Percentiles rank a stretch among this genome's conserved stretches.
These are phyloP conservation scores for Lateolabrax maculatus DNA, from an alignment of 2,797 vertebrate genomes.

Conservation along the genomic window DNA sequence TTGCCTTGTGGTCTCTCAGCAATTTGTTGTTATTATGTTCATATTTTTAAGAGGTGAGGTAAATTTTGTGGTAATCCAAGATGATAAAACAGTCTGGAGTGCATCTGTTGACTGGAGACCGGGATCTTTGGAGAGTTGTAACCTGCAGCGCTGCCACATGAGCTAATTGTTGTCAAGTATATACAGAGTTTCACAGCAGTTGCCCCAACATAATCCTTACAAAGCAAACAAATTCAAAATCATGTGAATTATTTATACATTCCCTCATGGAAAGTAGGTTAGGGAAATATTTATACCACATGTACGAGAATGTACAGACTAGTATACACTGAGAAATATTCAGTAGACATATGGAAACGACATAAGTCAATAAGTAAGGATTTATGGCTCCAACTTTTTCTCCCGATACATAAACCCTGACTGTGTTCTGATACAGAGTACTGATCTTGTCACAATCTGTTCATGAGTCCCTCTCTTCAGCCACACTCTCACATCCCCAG, in stretches of 20 bases:
- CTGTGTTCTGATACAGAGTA: neutral
- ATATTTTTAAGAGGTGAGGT: slow-evolving; percentile 61
- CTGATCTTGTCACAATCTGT: too few species aligned
- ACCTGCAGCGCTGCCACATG: slow-evolving; percentile 4
- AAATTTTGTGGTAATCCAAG: slow-evolving; percentile 58
- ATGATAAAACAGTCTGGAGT: slow-evolving; percentile 39
- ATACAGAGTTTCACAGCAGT: slow-evolving; percentile 33
- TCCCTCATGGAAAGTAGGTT: slow-evolving; percentile 28
- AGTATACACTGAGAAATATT: neutral
- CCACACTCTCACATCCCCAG: too few species aligned
- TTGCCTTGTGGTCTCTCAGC: slow-evolving; percentile 71
- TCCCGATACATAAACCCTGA: neutral
- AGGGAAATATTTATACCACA: neutral
- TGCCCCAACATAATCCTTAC: slow-evolving; percentile 1
- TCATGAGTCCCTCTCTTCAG: too few species aligned
- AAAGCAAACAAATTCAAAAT: slow-evolving; percentile 30
- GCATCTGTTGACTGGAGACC: slow-evolving; percentile 33
- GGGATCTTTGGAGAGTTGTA: slow-evolving; percentile 7
- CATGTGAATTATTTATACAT: slow-evolving; percentile 47
- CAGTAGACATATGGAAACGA: neutral
- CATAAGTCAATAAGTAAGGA: neutral
- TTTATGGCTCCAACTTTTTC: neutral
- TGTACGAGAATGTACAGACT: neutral
- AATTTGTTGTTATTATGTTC: slow-evolving; percentile 71
- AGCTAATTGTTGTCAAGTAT: slow-evolving; percentile 50